These are phyloP conservation scores for Daktulosphaira vitifoliae DNA, from an alignment of 1,140 invertebrate species.

Conservation along the genomic window DNA sequence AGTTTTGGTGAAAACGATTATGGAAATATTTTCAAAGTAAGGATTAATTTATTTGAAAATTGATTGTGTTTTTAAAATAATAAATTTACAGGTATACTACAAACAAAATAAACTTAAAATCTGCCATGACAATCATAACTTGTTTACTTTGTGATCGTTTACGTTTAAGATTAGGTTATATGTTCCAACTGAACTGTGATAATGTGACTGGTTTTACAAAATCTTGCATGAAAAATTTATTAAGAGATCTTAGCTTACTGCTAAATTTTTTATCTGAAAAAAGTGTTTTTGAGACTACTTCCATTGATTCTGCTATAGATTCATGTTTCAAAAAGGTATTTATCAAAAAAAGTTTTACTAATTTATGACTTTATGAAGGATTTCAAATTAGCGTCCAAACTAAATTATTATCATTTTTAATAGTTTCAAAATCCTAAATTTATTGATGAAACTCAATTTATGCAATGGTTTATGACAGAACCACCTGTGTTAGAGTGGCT, in stretches of 20 bases:
- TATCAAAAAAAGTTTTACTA: too few species aligned
- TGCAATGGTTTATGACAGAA: slow-evolving; percentile 51
- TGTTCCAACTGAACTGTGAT: slow-evolving; percentile 19
- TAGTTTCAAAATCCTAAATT: slow-evolving; percentile 36
- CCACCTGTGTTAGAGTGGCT: slow-evolving; percentile 54
- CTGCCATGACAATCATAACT: slow-evolving; percentile 5
- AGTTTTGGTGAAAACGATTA: not conserved
- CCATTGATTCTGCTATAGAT: not conserved
- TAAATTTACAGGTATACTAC: slow-evolving; percentile 13
- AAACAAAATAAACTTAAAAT: slow-evolving; percentile 20
- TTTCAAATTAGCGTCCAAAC: too few species aligned
- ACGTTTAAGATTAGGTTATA: slow-evolving; percentile 14
- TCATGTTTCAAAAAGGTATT: slow-evolving; percentile 11
- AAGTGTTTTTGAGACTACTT: not conserved
- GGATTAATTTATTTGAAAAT: not conserved
- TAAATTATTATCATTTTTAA: too few species aligned
- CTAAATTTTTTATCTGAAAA: slow-evolving; percentile 13
- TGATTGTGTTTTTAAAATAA: not conserved
- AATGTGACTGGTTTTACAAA: slow-evolving; percentile 13
- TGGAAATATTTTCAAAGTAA: slow-evolving; percentile 29
- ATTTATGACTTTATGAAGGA: too few species aligned
- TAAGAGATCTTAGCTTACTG: slow-evolving; percentile 18
- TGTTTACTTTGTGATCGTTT: slow-evolving; percentile 21
- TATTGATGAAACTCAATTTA: slow-evolving; percentile 47
- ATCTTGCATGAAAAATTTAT: slow-evolving; percentile 10